A percentile compares a stretch with the other conserved stretches of the same genome.
phyloP scores from a whole-genome alignment of 2,888 invertebrate genomes.

The Oscheius myriophilus region DNA sequence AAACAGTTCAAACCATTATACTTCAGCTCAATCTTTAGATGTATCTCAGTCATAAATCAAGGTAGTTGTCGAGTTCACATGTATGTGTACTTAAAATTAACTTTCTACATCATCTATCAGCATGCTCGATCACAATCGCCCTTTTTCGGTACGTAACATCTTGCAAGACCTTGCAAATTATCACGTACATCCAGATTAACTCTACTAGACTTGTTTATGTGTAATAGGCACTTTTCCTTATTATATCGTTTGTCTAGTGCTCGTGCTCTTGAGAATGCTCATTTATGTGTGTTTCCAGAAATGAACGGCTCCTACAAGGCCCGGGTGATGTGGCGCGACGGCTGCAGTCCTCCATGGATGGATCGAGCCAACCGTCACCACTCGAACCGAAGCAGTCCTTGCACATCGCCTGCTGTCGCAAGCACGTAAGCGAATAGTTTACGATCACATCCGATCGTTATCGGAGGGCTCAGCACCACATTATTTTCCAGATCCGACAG shows the following conservation, averaged over 20 bases:
- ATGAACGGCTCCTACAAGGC: constrained; percentile 53
- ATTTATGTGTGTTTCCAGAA: constrained; percentile 32
- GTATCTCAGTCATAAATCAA: no score
- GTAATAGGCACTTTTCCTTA: no score
- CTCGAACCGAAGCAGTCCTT: constrained; percentile 38
- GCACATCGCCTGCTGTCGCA: constrained; percentile 48
- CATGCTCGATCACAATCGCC: background rate
- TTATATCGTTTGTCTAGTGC: no score
- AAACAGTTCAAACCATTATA: no score
- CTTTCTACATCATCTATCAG: no score
- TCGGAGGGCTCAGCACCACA: no score
- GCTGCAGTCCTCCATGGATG: constrained; percentile 57
- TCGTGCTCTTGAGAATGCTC: background rate
- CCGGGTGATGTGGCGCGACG: constrained; percentile 47
- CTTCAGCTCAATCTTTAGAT: no score
- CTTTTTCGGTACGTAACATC: background rate
- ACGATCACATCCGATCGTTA: no score
- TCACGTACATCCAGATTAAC: background rate
- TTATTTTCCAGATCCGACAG: constrained; percentile 52
- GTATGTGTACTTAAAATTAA: no score
- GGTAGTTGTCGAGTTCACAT: no score
- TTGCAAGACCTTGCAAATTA: background rate
- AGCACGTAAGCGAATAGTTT: constrained; percentile 42
- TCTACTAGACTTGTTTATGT: background rate
- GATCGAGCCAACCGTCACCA: constrained; percentile 33